These are phyloP conservation scores for Petrocephalus sullivani DNA, from an alignment of 2,797 vertebrate species.

Conservation along the genomic window DNA sequence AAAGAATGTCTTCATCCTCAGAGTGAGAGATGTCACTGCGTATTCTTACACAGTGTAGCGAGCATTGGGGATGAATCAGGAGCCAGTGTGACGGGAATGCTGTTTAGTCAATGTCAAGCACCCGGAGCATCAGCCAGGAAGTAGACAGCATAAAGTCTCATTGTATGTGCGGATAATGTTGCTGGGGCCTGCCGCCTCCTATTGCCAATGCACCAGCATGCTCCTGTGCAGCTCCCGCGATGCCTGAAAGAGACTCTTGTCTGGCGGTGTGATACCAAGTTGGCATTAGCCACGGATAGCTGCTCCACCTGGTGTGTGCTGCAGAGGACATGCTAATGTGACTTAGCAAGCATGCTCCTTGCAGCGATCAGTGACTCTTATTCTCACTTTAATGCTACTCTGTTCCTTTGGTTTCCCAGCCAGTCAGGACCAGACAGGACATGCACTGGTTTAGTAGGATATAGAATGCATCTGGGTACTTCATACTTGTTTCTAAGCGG, in stretches of 20 bases:
- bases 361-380: background rate
- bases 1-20: constrained; percentile 54
- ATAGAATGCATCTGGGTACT: background rate
- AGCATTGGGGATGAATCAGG: constrained; percentile 40
- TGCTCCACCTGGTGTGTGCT: constrained; percentile 56
- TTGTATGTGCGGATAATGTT: constrained; percentile 55
- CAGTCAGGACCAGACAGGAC: background rate
- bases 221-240: constrained; percentile 52
- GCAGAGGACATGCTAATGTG: constrained; percentile 39
- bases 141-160: constrained; percentile 48
- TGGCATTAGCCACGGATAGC: constrained; percentile 46
- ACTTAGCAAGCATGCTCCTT: background rate
- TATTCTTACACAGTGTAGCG: constrained; percentile 39
- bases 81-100: constrained; percentile 48
- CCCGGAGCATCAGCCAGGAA: constrained; percentile 45
- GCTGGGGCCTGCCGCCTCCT: constrained; percentile 51
- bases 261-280: constrained; percentile 52
- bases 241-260: constrained; percentile 61
- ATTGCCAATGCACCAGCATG: constrained; percentile 58
- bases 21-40: constrained; percentile 44
- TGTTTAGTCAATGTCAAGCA: constrained; percentile 51
- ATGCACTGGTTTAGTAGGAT: background rate
- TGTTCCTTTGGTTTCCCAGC: background rate
- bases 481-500: background rate
- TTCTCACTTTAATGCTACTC: background rate